Conservation (phyloP, 2,797 vertebrate species). For the Gambusia yucatana region DNA sequence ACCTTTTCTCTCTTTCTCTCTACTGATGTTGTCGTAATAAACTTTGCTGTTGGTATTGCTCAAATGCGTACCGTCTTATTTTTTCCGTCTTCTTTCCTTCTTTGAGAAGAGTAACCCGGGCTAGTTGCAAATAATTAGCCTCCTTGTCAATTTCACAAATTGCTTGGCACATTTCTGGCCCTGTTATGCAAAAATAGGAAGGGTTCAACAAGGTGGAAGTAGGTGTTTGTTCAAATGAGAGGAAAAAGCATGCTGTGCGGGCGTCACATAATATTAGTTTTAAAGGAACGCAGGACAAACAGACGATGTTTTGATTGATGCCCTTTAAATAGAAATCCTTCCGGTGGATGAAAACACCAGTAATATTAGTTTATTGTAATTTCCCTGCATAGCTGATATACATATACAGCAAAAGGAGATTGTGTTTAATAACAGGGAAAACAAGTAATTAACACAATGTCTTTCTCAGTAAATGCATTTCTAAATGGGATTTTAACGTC, state of each 20-base stretch:
- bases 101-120: conserved; percentile 47
- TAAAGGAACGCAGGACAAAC: conserved; percentile 26
- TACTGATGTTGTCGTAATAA: conserved; percentile 98
- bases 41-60: conserved; percentile 98
- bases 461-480: not conserved
- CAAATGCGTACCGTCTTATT: conserved; percentile 92
- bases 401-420: not conserved
- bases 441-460: not conserved
- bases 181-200: conserved; percentile 52
- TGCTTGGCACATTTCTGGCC: conserved; percentile 57
- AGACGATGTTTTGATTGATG: conserved; percentile 31
- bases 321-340: conserved; percentile 18
- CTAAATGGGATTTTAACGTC: not conserved
- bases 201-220: conserved; percentile 33
- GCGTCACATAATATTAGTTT: conserved; percentile 31
- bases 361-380: not conserved
- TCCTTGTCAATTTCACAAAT: conserved; percentile 91
- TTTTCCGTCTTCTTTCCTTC: conserved; percentile 80
- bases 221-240: conserved; percentile 36
- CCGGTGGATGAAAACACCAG: not conserved
- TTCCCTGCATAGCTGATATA: not conserved
- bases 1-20: conserved; percentile 88
- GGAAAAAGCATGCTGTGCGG: conserved; percentile 19
- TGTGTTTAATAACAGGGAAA: not conserved
- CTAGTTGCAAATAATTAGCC: conserved; percentile 47